Conservation (phyloP, 2,888 invertebrate species). For the Pterostichus madidus region DNA sequence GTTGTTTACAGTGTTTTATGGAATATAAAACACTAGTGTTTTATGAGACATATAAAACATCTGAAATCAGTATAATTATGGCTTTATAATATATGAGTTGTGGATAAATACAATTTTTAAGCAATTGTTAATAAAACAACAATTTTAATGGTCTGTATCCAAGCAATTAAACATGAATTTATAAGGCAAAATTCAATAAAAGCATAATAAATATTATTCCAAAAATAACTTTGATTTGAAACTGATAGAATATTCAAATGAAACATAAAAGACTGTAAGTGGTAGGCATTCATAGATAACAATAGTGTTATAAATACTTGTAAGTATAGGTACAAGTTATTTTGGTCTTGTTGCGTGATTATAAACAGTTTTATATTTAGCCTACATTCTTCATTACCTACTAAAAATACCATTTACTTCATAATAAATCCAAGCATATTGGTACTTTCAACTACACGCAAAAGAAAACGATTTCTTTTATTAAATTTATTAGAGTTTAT, state of each 20-base stretch:
- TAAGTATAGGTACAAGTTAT: background rate
- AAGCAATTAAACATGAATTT: too few relatives aligned
- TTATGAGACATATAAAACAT: too few relatives aligned
- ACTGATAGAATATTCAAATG: background rate
- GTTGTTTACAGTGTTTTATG: too few relatives aligned
- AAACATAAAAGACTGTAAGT: background rate
- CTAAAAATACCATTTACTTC: slow-evolving; percentile 5
- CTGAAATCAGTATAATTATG: too few relatives aligned
- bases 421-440: background rate
- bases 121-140: too few relatives aligned
- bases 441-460: slow-evolving; percentile 20
- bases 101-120: too few relatives aligned
- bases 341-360: slow-evolving; percentile 4
- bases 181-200: too few relatives aligned
- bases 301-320: background rate
- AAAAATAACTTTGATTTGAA: too few relatives aligned
- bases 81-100: too few relatives aligned
- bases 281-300: background rate
- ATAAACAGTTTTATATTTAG: slow-evolving; percentile 8
- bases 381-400: background rate
- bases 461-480: slow-evolving; percentile 33
- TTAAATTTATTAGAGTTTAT: slow-evolving; percentile 33
- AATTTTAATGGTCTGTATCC: too few relatives aligned
- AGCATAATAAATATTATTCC: too few relatives aligned
- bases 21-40: too few relatives aligned